phyloP scores from a whole-genome alignment of 2,113 vertebrate species.

The Rousettus leschenaultii region DNA sequence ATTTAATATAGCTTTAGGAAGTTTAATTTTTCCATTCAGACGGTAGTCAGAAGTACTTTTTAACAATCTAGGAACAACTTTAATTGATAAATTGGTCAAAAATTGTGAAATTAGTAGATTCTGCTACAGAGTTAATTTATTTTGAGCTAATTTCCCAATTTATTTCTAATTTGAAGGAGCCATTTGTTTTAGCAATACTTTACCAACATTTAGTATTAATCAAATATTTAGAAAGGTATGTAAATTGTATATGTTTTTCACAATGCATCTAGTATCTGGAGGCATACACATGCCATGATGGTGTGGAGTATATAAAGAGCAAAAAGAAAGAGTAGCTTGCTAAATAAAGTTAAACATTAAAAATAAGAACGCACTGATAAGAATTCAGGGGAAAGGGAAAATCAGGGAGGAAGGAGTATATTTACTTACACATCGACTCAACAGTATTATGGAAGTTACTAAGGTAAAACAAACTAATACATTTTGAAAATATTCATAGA shows the following conservation, averaged over 20 bases:
- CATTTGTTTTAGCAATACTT: constrained; percentile 28
- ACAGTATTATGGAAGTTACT: constrained; percentile 65
- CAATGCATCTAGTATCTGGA: neutral
- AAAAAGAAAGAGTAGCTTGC: neutral
- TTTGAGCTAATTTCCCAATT: neutral
- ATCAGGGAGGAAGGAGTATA: neutral
- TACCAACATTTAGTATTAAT: constrained; percentile 19
- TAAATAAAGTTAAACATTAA: constrained; percentile 36
- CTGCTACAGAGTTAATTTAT: neutral
- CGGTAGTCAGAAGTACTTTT: neutral
- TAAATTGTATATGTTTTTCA: neutral
- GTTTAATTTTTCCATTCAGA: constrained; percentile 18
- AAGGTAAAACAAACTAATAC: constrained; percentile 85
- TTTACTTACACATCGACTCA: constrained; percentile 42
- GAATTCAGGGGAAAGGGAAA: constrained; percentile 7
- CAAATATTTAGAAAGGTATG: neutral
- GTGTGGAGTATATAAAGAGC: neutral
- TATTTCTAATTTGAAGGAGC: constrained; percentile 6
- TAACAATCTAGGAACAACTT: neutral
- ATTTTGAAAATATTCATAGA: constrained; percentile 83
- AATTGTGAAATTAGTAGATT: neutral
- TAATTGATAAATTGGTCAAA: neutral
- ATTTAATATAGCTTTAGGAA: neutral
- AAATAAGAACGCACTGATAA: constrained; percentile 2
- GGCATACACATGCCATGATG: neutral